Evolutionary conservation across 1,140 invertebrate species (phyloP), one percentile per base, ranked within the genome.

Genomic region (Chironomus striatipennis): DNA sequence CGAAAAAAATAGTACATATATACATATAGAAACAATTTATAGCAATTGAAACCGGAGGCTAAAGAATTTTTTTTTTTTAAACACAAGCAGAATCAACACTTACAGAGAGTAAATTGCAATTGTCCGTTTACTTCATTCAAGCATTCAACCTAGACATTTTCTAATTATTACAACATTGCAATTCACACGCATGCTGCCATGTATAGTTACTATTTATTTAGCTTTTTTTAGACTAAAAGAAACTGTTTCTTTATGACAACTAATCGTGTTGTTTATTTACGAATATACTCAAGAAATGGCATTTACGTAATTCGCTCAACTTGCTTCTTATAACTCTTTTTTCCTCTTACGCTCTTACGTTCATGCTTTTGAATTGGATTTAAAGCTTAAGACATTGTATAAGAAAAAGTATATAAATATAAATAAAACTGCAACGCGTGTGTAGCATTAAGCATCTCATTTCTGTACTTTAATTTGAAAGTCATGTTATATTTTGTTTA

Each of bases 401-500:
- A 57, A 57, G 12, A 34, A 34, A 34, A 34, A 10, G 47, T n/a
- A 57, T 57, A 57, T 57, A 57, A 57, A 15, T 47, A 57, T 57
- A 57, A 57, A 57, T 57, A n/a, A n/a, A 12, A 57, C n/a, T 57
- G 47, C 24, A 34, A 34, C 47, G 47, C 47, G 47, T 57, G 47
- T 57, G 47, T 57, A n/a, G 47, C 47, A 57, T 57, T 57, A 57
- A 57, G 47, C 47, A 57, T 57, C 47, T 34, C 47, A 57, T 15
- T 47, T 15, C 47, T 57, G 12, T 15, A n/a, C 47, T n/a, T 57
- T 57, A 57, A 57, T 57, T 57, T 57, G 47, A 57, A 57, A 57
- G 47, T 57, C 47, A 57, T 57, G 47, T 57, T 57, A 57, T 57
- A 57, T 57, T 57, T 57, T 57, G 47, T n/a, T 57, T 57, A 57